Evolutionary conservation across 2,113 vertebrate species (phyloP).

Genomic region (Nerophis lumbriciformis): DNA sequence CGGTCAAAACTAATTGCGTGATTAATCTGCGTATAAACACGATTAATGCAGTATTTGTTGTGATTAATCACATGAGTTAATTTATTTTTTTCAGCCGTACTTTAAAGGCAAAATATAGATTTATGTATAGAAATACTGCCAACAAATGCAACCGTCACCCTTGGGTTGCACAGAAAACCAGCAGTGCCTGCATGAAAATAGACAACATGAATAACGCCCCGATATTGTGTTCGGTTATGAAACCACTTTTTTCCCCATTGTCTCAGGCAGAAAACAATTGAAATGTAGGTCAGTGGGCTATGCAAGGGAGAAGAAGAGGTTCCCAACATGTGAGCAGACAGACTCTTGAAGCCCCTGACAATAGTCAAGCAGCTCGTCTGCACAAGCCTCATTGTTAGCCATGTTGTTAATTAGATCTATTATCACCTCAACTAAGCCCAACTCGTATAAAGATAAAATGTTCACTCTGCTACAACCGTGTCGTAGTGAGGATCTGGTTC

Average conservation of each 20-base stretch:
- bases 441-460: slow-evolving; percentile 20
- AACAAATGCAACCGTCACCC: background rate
- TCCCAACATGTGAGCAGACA: slow-evolving; percentile 66
- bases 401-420: slow-evolving; percentile 54
- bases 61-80: no score
- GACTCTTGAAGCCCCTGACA: slow-evolving; percentile 61
- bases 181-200: background rate
- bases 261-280: slow-evolving; percentile 71
- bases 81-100: no score
- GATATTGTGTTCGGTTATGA: slow-evolving; percentile 72
- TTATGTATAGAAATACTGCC: background rate
- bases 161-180: background rate
- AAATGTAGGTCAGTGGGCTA: slow-evolving; percentile 77
- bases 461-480: slow-evolving; percentile 16
- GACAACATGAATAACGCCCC: slow-evolving; percentile 65
- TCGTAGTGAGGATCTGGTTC: slow-evolving; percentile 11
- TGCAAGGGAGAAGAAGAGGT: slow-evolving; percentile 55
- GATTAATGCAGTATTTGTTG: no score
- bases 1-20: no score
- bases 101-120: background rate
- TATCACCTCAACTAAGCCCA: slow-evolving; percentile 34
- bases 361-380: slow-evolving; percentile 53
- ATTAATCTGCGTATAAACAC: no score
- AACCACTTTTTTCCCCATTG: slow-evolving; percentile 67
- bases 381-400: slow-evolving; percentile 51